Conservation (phyloP, 35 echinoderm and acorn worm species). For the Chiridota heheva region DNA sequence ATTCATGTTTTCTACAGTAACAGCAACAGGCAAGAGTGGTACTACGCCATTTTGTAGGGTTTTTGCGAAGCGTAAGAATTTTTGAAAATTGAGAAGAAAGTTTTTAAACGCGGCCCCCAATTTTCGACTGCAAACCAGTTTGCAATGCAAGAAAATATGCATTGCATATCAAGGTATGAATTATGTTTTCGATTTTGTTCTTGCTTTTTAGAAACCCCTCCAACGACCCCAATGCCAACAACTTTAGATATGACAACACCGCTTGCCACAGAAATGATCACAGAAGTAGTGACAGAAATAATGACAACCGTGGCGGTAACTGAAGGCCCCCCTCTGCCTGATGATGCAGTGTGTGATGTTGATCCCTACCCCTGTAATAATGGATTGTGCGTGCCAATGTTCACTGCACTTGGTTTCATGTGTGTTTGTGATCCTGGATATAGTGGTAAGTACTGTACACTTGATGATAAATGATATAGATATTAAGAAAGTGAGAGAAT, state of each 20-base stretch:
- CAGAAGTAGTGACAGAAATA: constrained; percentile 52
- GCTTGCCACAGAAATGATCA: constrained; percentile 21
- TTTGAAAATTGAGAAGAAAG: too few relatives aligned
- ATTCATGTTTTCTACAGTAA: too few relatives aligned
- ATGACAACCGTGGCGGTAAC: constrained; percentile 2
- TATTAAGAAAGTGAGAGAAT: too few relatives aligned
- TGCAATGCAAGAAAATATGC: too few relatives aligned
- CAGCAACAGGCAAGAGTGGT: too few relatives aligned
- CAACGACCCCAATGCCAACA: constrained; percentile 19
- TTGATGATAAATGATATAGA: too few relatives aligned
- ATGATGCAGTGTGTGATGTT: constrained; percentile 4
- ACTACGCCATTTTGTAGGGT: too few relatives aligned
- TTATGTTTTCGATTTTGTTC: too few relatives aligned
- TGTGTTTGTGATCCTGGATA: constrained; percentile 59
- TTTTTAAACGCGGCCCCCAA: too few relatives aligned
- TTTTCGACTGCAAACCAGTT: too few relatives aligned
- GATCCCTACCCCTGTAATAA: constrained; percentile 42
- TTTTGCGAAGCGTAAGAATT: too few relatives aligned
- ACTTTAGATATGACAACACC: constrained; percentile 32
- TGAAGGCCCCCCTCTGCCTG: constrained; percentile 28
- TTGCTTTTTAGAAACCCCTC: constrained; percentile 37
- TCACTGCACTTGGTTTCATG: constrained; percentile 35
- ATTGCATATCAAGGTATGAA: too few relatives aligned
- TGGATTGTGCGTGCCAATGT: constrained; percentile 42
- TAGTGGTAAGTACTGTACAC: constrained; percentile 42